Base-by-base conservation (phyloP, 2,888 invertebrate species). In the Epinotia nisella region DNA sequence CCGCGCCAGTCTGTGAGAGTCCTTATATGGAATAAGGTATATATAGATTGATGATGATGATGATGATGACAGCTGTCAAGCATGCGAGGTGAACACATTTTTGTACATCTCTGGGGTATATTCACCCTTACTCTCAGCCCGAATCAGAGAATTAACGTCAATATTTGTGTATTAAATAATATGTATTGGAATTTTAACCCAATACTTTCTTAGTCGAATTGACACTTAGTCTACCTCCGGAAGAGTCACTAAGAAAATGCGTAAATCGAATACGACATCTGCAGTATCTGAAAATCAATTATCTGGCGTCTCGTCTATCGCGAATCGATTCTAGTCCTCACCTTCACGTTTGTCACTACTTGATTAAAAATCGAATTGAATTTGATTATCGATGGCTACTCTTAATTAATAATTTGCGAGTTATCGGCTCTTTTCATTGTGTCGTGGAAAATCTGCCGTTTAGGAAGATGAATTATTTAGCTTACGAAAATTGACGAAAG, bases 311-410 rank as follows among this genome's bases (percentile, higher is more conserved):
- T 88, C 90, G 89, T 92, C 91, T 91, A 87, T 88, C 87, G 80
- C 88, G 85, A 93, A 93, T 93, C 90, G 89, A 93, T 93, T 92
- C 83, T 84, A 83, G 85, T 91, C 91, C 89, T 89, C 92, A 88
- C 91, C 89, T 92, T 90, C 86, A 87, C 89, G 85, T 82, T 67
- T 72, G 72, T 69, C 68, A 69, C 53, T 55, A 29, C 67, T 73
- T 59, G 73, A 73, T 73, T 73, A 73, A 58, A 68, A 73, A 69
- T 73, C 68, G 35, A 73, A 73, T 73, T 72, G 67, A 39, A 61
- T 72, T 15, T 56, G 56, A 72, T 72, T 72, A 72, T 64, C 29
- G 58, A 39, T 64, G 68, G 64, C 59, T 67, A 55, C 17, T 56
- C 24, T 39, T 73, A 64, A 73, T 73, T 64, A 62, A 64, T 69